Conservation (phyloP, 2,888 invertebrate species). For the Anoncus sp. region DNA sequence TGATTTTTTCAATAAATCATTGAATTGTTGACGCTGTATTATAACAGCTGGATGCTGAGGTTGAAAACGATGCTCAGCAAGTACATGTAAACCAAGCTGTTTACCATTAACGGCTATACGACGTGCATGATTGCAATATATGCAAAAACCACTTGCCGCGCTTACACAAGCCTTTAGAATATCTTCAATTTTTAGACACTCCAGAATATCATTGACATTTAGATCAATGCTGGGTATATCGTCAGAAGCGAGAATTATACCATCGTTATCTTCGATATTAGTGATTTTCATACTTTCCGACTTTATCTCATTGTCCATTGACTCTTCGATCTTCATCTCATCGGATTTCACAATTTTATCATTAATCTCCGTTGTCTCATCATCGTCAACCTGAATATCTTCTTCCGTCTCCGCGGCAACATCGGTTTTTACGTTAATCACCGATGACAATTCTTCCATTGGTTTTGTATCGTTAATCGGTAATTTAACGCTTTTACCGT, state of each 20-base stretch:
- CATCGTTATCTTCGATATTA: slow-evolving; percentile 73
- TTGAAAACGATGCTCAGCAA: slow-evolving; percentile 90
- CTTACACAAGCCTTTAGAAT: slow-evolving; percentile 90
- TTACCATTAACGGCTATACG: slow-evolving; percentile 94
- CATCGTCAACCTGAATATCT: slow-evolving; percentile 34
- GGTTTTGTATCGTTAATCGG: slow-evolving; percentile 72
- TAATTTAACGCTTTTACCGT: slow-evolving; percentile 78
- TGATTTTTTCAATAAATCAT: slow-evolving; percentile 87
- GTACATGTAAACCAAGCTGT: slow-evolving; percentile 91
- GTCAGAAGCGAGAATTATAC: slow-evolving; percentile 85
- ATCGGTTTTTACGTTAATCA: not conserved
- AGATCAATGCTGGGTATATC: slow-evolving; percentile 89
- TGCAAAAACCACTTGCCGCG: slow-evolving; percentile 88
- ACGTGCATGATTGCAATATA: slow-evolving; percentile 94
- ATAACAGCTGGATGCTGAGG: slow-evolving; percentile 82
- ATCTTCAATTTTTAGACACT: slow-evolving; percentile 89
- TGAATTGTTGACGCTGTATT: slow-evolving; percentile 84
- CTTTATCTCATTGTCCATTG: slow-evolving; percentile 54
- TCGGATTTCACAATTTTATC: not conserved
- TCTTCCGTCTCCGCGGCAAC: slow-evolving; percentile 3
- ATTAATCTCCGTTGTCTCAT: slow-evolving; percentile 57
- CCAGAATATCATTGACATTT: slow-evolving; percentile 89
- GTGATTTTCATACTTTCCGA: slow-evolving; percentile 31
- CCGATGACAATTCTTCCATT: slow-evolving; percentile 47
- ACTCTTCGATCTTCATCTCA: not conserved